Percentiles rank a stretch among this genome's conserved stretches.
Evolutionary conservation across 2,797 vertebrate species (phyloP).

Genomic region (Tachyglossus aculeatus): DNA sequence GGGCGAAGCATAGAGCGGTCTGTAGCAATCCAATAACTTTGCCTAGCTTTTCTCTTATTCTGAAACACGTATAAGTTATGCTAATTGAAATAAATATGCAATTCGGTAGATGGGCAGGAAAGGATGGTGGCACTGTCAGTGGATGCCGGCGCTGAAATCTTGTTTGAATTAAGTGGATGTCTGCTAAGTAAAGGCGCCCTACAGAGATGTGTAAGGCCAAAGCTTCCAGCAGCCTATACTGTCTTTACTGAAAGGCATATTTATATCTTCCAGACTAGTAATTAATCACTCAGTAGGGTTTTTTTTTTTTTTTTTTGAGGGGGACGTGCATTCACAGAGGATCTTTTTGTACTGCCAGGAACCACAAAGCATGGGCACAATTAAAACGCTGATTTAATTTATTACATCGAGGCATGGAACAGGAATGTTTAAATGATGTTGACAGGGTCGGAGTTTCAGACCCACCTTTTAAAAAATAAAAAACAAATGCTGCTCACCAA

Average conservation of each 20-base stretch:
- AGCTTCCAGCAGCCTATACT: conserved; percentile 73
- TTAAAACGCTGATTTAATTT: conserved; percentile 83
- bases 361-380: conserved; percentile 78
- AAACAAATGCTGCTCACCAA: conserved; percentile 71
- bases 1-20: conserved; percentile 9
- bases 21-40: neutral
- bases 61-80: conserved; percentile 18
- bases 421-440: conserved; percentile 75
- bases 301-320: conserved; percentile 33
- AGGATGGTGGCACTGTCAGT: conserved; percentile 5
- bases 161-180: conserved; percentile 75
- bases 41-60: neutral
- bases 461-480: conserved; percentile 73
- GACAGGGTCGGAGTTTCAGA: conserved; percentile 73
- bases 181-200: conserved; percentile 71
- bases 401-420: conserved; percentile 71
- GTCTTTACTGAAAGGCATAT: conserved; percentile 79
- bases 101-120: conserved; percentile 1
- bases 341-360: conserved; percentile 80
- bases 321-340: conserved; percentile 71
- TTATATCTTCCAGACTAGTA: conserved; percentile 86
- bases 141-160: conserved; percentile 55
- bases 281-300: conserved; percentile 82
- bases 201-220: conserved; percentile 66
- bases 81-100: conserved; percentile 55